phyloP scores from a whole-genome alignment of 2,888 invertebrate genomes.

The Amphipoea lucens region DNA sequence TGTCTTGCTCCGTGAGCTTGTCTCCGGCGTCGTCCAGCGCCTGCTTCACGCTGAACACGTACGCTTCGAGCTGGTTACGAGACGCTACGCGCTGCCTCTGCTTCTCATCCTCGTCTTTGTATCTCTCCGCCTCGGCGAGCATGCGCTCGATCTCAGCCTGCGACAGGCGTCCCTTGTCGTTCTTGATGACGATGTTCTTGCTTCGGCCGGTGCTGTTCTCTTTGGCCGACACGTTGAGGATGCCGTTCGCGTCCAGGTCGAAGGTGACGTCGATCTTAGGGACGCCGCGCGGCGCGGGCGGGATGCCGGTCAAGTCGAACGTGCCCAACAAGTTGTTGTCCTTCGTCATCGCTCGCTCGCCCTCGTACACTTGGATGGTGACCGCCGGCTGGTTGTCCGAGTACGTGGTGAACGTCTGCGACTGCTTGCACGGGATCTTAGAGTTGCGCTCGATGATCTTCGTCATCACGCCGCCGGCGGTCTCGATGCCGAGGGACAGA shows the following conservation, averaged over 20 bases:
- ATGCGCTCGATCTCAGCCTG: conserved; percentile 95
- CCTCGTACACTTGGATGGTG: conserved; percentile 93
- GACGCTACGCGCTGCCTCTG: conserved; percentile 92
- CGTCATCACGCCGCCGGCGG: conserved; percentile 94
- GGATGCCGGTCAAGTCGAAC: conserved; percentile 92
- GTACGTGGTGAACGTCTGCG: conserved; percentile 94
- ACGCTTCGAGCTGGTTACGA: conserved; percentile 93
- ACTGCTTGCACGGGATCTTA: conserved; percentile 93
- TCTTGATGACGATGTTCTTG: conserved; percentile 95
- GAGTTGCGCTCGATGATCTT: conserved; percentile 93
- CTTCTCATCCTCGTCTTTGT: conserved; percentile 93
- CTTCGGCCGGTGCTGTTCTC: conserved; percentile 92
- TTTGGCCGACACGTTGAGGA: conserved; percentile 95
- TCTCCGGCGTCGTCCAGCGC: conserved; percentile 91
- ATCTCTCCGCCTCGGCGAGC: conserved; percentile 93
- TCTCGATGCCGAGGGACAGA: conserved; percentile 94
- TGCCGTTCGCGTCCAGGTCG: conserved; percentile 94
- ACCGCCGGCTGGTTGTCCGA: conserved; percentile 95
- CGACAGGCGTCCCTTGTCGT: conserved; percentile 95
- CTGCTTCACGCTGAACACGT: conserved; percentile 93
- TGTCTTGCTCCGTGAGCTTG: conserved; percentile 92
- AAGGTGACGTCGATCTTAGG: conserved; percentile 93
- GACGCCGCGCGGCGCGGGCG: conserved; percentile 92
- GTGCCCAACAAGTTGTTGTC: conserved; percentile 93
- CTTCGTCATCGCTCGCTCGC: conserved; percentile 94